Conservation (phyloP, 2,797 vertebrate species). For the Sorex maritimensis region DNA sequence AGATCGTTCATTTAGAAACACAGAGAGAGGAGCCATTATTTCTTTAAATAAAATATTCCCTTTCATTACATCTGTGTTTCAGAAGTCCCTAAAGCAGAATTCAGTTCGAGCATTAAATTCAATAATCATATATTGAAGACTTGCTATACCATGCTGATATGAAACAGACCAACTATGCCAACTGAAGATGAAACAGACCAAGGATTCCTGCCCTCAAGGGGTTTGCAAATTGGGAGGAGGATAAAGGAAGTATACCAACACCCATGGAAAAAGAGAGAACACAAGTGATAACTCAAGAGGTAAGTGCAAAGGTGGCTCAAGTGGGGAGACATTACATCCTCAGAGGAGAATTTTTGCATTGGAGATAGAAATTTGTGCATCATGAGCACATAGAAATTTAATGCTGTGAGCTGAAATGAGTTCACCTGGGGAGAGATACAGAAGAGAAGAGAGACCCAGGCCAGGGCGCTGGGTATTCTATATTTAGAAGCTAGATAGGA, state of each 20-base stretch:
- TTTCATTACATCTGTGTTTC: conserved; percentile 65
- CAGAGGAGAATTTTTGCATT: not conserved
- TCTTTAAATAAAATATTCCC: conserved; percentile 81
- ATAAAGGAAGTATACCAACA: conserved; percentile 60
- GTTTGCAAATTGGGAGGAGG: conserved; percentile 62
- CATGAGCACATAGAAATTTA: not conserved
- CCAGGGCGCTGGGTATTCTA: not conserved
- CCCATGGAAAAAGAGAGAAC: not conserved
- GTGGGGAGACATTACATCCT: not conserved
- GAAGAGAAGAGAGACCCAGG: not conserved
- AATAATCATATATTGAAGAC: conserved; percentile 73
- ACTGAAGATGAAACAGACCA: conserved; percentile 71
- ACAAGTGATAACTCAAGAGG: not conserved
- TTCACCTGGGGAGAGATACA: not conserved
- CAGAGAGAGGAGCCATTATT: conserved; percentile 63
- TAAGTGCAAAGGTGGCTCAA: not conserved
- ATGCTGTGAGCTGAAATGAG: not conserved
- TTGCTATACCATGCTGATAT: conserved; percentile 30
- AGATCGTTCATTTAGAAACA: conserved; percentile 74
- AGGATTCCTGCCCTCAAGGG: conserved; percentile 4
- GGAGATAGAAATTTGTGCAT: not conserved
- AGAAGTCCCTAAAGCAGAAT: conserved; percentile 71
- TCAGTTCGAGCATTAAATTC: conserved; percentile 76
- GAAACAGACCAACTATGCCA: not conserved
- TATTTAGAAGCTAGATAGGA: not conserved